phyloP scores from a whole-genome alignment of 2,113 vertebrate species.

The Mesitornis unicolor region DNA sequence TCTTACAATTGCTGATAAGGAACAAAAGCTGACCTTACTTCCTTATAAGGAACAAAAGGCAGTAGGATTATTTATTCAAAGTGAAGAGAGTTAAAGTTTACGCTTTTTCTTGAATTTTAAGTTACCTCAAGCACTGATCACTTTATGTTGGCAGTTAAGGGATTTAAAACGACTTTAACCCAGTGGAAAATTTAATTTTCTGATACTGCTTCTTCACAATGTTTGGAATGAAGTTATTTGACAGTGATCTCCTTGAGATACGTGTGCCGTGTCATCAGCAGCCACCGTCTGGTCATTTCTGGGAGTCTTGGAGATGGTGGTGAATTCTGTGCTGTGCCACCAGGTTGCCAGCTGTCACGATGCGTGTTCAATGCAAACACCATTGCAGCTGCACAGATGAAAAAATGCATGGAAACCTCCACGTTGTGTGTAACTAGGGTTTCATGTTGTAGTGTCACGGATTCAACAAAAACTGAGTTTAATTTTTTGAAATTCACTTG shows the following conservation, averaged over 20 bases:
- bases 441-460: neutral
- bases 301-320: neutral
- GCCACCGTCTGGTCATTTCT: neutral
- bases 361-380: neutral
- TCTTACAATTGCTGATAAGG: neutral
- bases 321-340: neutral
- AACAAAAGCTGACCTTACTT: neutral
- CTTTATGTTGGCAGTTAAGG: neutral
- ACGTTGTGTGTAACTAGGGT: neutral
- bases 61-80: neutral
- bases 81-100: neutral
- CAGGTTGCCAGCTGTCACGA: neutral
- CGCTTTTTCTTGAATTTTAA: neutral
- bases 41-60: neutral
- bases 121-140: neutral
- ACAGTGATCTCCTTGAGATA: neutral
- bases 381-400: neutral
- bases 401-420: neutral
- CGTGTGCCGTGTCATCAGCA: neutral
- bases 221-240: neutral
- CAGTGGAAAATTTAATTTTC: neutral
- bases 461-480: neutral
- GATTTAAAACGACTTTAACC: neutral
- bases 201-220: neutral
- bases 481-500: neutral